Evolutionary conservation across 2,113 vertebrate species (phyloP).

Genomic region (Anser brachyrhynchus): DNA sequence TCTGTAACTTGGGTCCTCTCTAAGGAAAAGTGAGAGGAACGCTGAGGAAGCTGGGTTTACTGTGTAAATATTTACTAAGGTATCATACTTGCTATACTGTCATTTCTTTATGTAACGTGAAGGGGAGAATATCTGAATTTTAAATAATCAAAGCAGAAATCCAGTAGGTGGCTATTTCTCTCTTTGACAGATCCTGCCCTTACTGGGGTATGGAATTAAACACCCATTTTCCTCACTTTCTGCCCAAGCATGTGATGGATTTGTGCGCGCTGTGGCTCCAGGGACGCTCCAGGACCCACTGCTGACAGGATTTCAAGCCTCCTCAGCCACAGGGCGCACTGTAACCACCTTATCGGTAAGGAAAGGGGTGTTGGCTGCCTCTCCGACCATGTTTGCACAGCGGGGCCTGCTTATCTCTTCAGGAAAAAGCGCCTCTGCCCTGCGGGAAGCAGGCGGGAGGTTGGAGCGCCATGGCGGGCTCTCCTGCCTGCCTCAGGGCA

Average conservation of each 20-base stretch:
- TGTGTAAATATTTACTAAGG: background rate
- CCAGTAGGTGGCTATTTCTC: background rate
- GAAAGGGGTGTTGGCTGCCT: rapidly evolving
- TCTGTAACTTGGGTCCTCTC: background rate
- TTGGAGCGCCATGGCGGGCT: background rate
- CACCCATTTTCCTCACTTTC: background rate
- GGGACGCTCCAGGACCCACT: background rate
- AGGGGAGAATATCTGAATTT: background rate
- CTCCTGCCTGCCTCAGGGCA: background rate
- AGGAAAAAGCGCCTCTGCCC: too few species aligned
- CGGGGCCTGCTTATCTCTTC: background rate
- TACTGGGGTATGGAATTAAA: background rate
- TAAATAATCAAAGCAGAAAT: background rate
- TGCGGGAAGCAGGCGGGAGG: background rate
- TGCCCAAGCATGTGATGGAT: background rate
- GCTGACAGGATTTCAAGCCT: background rate
- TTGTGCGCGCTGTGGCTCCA: background rate
- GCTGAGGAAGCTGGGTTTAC: background rate
- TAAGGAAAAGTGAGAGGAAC: background rate
- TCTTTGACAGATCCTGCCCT: background rate
- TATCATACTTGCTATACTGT: background rate
- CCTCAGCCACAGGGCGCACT: rapidly evolving
- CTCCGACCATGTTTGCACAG: background rate
- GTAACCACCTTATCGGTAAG: background rate
- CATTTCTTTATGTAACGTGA: background rate